phyloP scores from a whole-genome alignment of 2,797 vertebrate genomes.

The Sparidentex hasta region DNA sequence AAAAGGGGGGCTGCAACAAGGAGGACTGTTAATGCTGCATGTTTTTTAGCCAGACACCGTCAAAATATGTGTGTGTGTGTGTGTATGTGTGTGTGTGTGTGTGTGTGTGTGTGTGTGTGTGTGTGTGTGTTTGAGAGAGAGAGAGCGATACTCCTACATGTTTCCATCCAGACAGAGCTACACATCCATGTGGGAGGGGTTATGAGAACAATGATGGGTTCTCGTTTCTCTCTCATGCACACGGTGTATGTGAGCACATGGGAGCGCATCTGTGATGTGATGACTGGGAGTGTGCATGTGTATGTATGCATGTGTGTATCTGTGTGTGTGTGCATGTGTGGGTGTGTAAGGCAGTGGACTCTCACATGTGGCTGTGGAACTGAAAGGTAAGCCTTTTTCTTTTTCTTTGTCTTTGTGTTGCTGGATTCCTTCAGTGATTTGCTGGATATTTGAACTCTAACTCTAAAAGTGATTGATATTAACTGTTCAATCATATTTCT shows the following conservation, averaged over 20 bases:
- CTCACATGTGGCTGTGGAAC: constrained; percentile 69
- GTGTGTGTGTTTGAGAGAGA: constrained; percentile 16
- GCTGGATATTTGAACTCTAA: constrained; percentile 4
- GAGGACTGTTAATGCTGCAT: constrained; percentile 69
- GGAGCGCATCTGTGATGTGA: constrained; percentile 65
- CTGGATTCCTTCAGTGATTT: constrained; percentile 42
- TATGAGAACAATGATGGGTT: constrained; percentile 85
- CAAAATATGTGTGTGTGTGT: constrained; percentile 14
- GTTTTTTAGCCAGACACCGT: constrained; percentile 53
- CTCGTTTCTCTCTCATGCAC: constrained; percentile 70
- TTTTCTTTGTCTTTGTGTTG: constrained; percentile 56
- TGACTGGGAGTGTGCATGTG: constrained; percentile 28
- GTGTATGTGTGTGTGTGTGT: constrained; percentile 17
- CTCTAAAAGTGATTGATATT: constrained; percentile 4
- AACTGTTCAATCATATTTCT: constrained; percentile 40
- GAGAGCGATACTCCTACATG: constrained; percentile 63
- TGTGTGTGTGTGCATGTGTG: constrained; percentile 41
- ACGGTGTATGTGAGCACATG: constrained; percentile 52
- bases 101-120: constrained; percentile 25
- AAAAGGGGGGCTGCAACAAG: constrained; percentile 54
- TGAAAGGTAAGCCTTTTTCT: constrained; percentile 81
- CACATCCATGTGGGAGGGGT: constrained; percentile 82
- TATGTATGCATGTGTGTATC: constrained; percentile 42
- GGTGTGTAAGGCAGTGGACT: constrained; percentile 51
- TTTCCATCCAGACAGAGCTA: constrained; percentile 74